Conservation (phyloP, 2,888 invertebrate genomes). For the Xanthia icteritia region DNA sequence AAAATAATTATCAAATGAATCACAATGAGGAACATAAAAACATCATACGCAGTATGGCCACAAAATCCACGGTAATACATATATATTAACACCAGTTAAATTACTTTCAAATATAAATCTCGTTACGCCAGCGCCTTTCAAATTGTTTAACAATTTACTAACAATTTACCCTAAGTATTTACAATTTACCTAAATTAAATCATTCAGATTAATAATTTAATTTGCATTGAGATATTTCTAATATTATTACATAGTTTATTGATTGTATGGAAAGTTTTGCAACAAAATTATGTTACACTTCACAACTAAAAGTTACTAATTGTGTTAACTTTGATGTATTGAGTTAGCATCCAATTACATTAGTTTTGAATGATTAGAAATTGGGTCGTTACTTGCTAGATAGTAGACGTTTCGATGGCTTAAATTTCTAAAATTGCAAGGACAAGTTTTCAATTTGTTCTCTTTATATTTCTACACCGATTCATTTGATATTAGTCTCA, state of each 20-base stretch:
- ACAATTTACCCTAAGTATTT: too few species aligned
- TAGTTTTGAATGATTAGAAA: constrained; percentile 55
- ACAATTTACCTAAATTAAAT: constrained; percentile 59
- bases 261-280: constrained; percentile 47
- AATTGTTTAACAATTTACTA: constrained; percentile 67
- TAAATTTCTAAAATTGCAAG: not conserved
- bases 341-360: constrained; percentile 60
- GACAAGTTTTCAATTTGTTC: not conserved
- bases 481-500: not conserved
- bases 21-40: constrained; percentile 19
- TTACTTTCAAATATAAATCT: constrained; percentile 65
- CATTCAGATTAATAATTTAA: constrained; percentile 51
- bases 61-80: constrained; percentile 50
- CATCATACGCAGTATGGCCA: constrained; percentile 33
- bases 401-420: constrained; percentile 18
- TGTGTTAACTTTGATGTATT: constrained; percentile 62
- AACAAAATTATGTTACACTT: constrained; percentile 39
- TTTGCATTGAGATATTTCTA: constrained; percentile 45
- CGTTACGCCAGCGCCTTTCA: constrained; percentile 57
- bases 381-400: constrained; percentile 31
- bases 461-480: not conserved
- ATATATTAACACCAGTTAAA: constrained; percentile 62
- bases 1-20: constrained; percentile 4
- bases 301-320: constrained; percentile 58
- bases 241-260: constrained; percentile 54